Evolutionary conservation across 2,113 vertebrate genomes (phyloP).

Genomic region (Eptesicus fuscus): DNA sequence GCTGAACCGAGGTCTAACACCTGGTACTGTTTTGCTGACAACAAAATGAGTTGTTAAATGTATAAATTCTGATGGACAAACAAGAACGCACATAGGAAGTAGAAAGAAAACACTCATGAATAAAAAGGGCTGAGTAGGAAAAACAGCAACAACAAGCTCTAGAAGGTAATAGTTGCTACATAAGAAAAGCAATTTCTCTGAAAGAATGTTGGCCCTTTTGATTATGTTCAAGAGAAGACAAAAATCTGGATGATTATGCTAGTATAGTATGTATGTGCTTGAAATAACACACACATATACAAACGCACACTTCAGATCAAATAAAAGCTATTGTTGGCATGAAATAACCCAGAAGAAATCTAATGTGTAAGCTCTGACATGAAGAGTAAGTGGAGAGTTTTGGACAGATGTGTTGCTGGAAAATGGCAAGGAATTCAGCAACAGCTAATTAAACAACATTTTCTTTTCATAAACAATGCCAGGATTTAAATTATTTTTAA

Average conservation of each 20-base stretch:
- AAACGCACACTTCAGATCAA: background rate
- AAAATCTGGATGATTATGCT: background rate
- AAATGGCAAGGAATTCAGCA: background rate
- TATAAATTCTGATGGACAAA: background rate
- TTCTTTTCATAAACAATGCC: background rate
- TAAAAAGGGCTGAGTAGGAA: background rate
- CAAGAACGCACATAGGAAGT: background rate
- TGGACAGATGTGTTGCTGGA: background rate
- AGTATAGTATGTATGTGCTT: background rate
- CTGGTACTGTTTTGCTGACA: background rate
- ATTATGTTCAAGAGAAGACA: background rate
- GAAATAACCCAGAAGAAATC: background rate
- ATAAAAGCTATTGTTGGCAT: background rate
- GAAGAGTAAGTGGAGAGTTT: background rate
- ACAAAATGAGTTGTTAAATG: background rate
- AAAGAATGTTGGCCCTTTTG: background rate
- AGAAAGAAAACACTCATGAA: background rate
- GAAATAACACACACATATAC: background rate
- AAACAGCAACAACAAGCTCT: background rate
- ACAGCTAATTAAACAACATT: background rate
- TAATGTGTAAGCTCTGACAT: background rate
- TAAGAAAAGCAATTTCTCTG: background rate
- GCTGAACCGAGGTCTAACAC: background rate
- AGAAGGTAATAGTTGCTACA: background rate
- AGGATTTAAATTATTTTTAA: slow-evolving; percentile 28